Conservation (phyloP, 2,888 invertebrate genomes). For the Catocala sponsa region DNA sequence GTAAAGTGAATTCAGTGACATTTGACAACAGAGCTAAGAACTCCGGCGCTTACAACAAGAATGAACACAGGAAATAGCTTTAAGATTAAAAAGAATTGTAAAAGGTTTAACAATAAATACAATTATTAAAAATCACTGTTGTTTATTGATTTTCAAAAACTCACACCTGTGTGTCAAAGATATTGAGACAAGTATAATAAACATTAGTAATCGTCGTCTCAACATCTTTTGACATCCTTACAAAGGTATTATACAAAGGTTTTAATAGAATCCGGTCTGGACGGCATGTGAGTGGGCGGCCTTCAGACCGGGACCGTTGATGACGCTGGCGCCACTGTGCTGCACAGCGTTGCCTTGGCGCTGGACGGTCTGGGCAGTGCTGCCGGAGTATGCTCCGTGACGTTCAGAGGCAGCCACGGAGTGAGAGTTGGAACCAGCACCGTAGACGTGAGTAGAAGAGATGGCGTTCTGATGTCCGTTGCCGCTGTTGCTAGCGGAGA, state of each 20-base stretch:
- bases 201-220: constrained; percentile 67
- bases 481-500: constrained; percentile 55
- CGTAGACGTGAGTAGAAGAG: constrained; percentile 65
- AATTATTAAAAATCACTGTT: constrained; percentile 34
- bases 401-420: constrained; percentile 72
- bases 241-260: constrained; percentile 36
- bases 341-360: constrained; percentile 62
- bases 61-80: constrained; percentile 1
- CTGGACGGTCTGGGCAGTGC: constrained; percentile 69
- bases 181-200: constrained; percentile 68
- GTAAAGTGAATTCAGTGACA: constrained; percentile 63
- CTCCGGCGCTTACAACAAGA: constrained; percentile 6
- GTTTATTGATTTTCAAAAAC: constrained; percentile 59
- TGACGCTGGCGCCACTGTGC: constrained; percentile 71
- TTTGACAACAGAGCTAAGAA: constrained; percentile 59
- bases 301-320: constrained; percentile 71
- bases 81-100: constrained; percentile 1
- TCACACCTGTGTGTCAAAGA: constrained; percentile 51
- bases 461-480: constrained; percentile 51
- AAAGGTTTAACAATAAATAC: constrained; percentile 34
- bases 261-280: constrained; percentile 71
- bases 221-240: constrained; percentile 56
- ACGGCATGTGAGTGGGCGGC: constrained; percentile 72
- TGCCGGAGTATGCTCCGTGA: constrained; percentile 62
- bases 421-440: constrained; percentile 51